Conservation (phyloP, 2,888 invertebrate genomes). For the Anagyrus pseudococci region DNA sequence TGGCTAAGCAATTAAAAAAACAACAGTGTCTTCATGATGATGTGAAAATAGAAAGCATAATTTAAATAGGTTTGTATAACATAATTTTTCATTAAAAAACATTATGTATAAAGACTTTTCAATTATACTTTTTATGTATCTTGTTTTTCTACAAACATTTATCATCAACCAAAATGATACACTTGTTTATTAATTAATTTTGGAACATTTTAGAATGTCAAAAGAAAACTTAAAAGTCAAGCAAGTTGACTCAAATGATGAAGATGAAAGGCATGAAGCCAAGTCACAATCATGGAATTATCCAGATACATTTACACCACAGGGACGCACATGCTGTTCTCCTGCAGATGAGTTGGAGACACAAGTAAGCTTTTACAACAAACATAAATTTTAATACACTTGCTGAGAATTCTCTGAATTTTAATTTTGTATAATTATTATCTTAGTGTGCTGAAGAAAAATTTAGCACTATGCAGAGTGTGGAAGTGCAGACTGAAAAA, state of each 20-base stretch:
- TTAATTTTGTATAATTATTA: neutral
- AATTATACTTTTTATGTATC: too few species aligned
- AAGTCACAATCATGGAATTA: constrained; percentile 20
- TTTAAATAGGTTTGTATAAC: too few species aligned
- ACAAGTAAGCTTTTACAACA: too few species aligned
- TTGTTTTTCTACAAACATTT: too few species aligned
- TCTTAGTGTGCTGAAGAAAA: constrained; percentile 8
- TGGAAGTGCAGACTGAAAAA: constrained; percentile 30
- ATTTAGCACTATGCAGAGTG: constrained; percentile 15
- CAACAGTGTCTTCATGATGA: too few species aligned
- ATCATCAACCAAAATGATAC: too few species aligned
- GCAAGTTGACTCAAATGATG: neutral
- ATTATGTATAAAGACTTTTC: too few species aligned
- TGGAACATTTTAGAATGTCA: constrained; percentile 27
- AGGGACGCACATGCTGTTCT: constrained; percentile 23
- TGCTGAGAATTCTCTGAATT: neutral
- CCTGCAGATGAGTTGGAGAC: constrained; percentile 25
- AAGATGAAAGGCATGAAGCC: neutral
- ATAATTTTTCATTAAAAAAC: too few species aligned
- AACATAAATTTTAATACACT: neutral
- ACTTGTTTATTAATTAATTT: too few species aligned
- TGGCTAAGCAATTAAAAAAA: too few species aligned
- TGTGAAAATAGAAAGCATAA: too few species aligned
- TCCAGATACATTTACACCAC: constrained; percentile 1
- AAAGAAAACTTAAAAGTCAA: constrained; percentile 11